Base-by-base conservation (phyloP, 2,888 invertebrate genomes). In the Agrilus mali region DNA sequence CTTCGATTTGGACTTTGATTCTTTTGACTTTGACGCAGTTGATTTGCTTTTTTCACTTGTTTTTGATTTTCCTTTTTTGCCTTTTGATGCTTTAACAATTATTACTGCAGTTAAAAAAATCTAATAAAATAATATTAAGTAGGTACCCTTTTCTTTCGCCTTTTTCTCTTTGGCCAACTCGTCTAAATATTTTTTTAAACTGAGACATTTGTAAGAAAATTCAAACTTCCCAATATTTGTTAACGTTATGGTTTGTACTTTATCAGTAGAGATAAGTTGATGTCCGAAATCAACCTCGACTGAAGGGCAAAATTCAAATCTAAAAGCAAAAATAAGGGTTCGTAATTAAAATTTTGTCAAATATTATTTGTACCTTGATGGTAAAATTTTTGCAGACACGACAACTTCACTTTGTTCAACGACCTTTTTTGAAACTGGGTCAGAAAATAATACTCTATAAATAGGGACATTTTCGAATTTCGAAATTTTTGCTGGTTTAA, bases 161-260 rank as follows among this genome's bases (percentile, higher is more conserved):
- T 33, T 41, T 17, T 14, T 42, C 41, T 48, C 44, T 32, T 48
- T 46, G 16, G 40, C 43, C 35, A 45, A 44, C 15, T 48, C 36
- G 17, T 50, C 52, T 33, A 48, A 22, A 20, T 50, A 35, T 45
- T 48, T 47, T 38, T 43, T 48, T 41, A 49, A 42, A 36, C 49
- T 51, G 3, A 56, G 20, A 13, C 64, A 52, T 3, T 47, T 49
- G 43, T 60, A 66, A 22, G 50, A 52, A 44, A 66, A 70, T 1
- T 74, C 69, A 55, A 77, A 78, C 58, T 70, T 70, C 47, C 80
- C 80, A 1, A 63, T 73, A 55, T 80, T 80, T 50, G 71, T 73
- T 17, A 80, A 58, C 42, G 71, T 69, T 0, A 80, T 67, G 16
- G 71, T 70, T 55, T 73, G 68, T n/a, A 59, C 62, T 44, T 73